Evolutionary conservation across 2,888 invertebrate species (phyloP), one percentile per base, ranked within the genome.

Genomic region (Capitulum mitella): DNA sequence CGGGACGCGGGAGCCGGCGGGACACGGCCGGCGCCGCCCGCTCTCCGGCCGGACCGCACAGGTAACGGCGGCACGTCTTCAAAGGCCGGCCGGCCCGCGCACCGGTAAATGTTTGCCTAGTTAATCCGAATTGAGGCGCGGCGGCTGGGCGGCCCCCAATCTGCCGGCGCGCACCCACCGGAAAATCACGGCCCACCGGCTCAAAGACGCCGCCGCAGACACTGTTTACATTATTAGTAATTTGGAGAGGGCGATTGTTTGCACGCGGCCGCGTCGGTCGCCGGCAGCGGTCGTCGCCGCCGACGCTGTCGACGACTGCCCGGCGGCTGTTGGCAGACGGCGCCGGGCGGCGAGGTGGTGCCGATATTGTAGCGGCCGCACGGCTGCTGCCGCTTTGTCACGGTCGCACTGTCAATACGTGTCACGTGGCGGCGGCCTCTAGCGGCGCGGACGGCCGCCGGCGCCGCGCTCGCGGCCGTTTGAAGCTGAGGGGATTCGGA

Each of bases 191-290:
- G 58, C 29, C 64, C 16, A 22, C 34, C 34, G 3, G 64, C 34
- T 64, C 64, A 64, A 64, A 64, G 64, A 26, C 32, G 34, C 32
- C 64, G 64, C 14, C 64, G 64, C 64, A 14, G 3, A 64, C 64
- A 32, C 14, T 64, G 34, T 64, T 64, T 64, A 64, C 64, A 64
- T 64, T 64, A 64, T 64, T 64, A 64, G 64, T 64, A 64, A 64
- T 64, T 64, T 64, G 64, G 64, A 64, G 64, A 61, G 64, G 34
- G 64, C 10, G 34, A 16, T 34, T 64, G 64, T 64, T 32, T 64
- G 34, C 58, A 5, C 19, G 12, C 32, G 64, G 16, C 8, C 19
- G 3, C 34, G 34, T n/a, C n/a, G n/a, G n/a, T n/a, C 16, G 3
- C 12, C 64, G 34, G 64, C 34, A 2, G 64, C 34, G 26, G 64